A percentile compares a stretch with the other conserved stretches of the same genome.
Evolutionary conservation across 92 coral and sea anemone genomes (phyloP).

Genomic region (Bergia puertoricense): DNA sequence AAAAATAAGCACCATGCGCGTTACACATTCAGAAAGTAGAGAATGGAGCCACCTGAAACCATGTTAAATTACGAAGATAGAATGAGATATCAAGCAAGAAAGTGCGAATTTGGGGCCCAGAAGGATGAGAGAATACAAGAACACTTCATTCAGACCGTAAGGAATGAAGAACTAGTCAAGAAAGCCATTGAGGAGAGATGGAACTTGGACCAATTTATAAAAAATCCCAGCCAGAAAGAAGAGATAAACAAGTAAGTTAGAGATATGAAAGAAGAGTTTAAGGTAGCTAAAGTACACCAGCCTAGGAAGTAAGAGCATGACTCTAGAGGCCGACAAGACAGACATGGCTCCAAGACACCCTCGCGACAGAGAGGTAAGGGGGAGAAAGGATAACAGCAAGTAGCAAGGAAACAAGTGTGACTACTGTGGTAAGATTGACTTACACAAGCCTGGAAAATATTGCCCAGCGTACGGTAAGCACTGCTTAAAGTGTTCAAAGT

Average conservation of each 20-base stretch:
- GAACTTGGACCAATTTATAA: conserved; percentile 55
- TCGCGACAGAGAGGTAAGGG: too few species aligned
- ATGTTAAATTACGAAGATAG: conserved; percentile 48
- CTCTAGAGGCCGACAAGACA: too few species aligned
- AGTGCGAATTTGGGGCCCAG: conserved; percentile 62
- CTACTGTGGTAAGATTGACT: conserved; percentile 27
- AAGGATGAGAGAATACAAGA: conserved; percentile 59
- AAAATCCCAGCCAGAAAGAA: conserved; percentile 56
- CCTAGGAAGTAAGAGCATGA: too few species aligned
- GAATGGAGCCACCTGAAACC: conserved; percentile 35
- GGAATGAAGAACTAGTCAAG: conserved; percentile 56
- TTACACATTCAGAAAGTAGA: conserved; percentile 54
- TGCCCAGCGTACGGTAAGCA: conserved; percentile 3
- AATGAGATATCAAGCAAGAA: conserved; percentile 52
- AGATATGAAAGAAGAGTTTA: conserved; percentile 64
- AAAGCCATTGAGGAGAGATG: conserved; percentile 57
- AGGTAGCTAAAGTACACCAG: too few species aligned
- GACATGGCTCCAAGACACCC: too few species aligned
- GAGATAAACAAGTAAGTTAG: conserved; percentile 52
- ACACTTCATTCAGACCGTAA: conserved; percentile 65
- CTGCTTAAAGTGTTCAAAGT: background rate
- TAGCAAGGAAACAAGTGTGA: background rate
- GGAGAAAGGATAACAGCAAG: too few species aligned
- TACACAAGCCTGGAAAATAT: background rate
- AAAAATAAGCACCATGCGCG: conserved; percentile 67